phyloP scores from a whole-genome alignment of 2,888 invertebrate species.

The Sarcophaga caerulescens region DNA sequence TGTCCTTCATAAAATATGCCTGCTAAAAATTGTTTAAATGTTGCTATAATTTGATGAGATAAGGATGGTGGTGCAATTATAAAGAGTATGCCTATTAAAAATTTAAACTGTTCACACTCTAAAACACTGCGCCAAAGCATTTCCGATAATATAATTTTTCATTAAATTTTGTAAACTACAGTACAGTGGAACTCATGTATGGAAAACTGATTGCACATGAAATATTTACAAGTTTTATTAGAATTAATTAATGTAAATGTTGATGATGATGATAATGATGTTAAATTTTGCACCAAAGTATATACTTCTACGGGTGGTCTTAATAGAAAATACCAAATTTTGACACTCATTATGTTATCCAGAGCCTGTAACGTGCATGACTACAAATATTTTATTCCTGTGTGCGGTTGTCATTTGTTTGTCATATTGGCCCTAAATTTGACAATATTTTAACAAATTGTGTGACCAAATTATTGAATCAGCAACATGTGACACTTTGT shows the following conservation, averaged over 20 bases:
- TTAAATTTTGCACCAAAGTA: too few relatives aligned
- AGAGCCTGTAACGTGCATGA: not conserved
- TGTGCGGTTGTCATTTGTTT: not conserved
- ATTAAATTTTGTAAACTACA: too few relatives aligned
- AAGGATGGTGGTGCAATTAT: not conserved
- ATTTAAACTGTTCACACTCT: not conserved
- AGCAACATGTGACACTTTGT: slow-evolving; percentile 15
- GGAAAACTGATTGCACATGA: too few relatives aligned
- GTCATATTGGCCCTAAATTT: slow-evolving; percentile 26
- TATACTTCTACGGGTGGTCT: too few relatives aligned
- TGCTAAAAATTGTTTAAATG: not conserved
- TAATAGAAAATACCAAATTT: too few relatives aligned
- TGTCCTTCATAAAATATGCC: not conserved
- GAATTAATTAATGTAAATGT: too few relatives aligned
- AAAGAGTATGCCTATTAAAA: not conserved
- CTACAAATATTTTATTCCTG: not conserved
- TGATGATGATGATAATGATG: too few relatives aligned
- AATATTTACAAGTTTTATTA: too few relatives aligned
- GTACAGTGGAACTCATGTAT: too few relatives aligned
- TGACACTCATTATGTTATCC: too few relatives aligned
- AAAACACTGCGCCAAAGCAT: too few relatives aligned
- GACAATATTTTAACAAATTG: slow-evolving; percentile 30
- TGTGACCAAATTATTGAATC: slow-evolving; percentile 34
- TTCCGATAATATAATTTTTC: too few relatives aligned
- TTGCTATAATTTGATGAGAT: not conserved